A percentile compares a stretch with the other conserved stretches of the same genome.
These are phyloP conservation scores for Tridacna gigas DNA, from an alignment of 2,888 invertebrate genomes.

Conservation along the genomic window DNA sequence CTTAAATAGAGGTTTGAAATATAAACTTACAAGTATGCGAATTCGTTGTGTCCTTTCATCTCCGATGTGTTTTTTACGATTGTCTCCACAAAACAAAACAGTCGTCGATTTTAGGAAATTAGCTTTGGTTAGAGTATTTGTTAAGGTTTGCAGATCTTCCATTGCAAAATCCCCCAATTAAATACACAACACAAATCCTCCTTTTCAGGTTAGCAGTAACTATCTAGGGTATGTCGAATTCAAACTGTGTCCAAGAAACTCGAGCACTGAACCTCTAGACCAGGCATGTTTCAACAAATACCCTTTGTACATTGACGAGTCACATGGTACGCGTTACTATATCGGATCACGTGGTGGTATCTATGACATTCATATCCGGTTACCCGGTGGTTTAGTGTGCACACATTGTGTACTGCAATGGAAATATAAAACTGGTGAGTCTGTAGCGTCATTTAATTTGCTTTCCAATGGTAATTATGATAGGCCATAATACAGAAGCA, in stretches of 20 bases:
- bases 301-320: constrained; percentile 76
- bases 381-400: constrained; percentile 81
- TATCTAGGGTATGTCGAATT: constrained; percentile 84
- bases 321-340: constrained; percentile 70
- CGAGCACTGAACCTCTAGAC: constrained; percentile 71
- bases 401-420: constrained; percentile 85
- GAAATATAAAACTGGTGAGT: constrained; percentile 84
- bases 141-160: no score
- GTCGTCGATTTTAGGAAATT: no score
- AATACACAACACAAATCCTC: background rate
- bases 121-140: no score
- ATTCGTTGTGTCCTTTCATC: no score
- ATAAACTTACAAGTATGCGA: no score
- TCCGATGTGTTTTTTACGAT: no score
- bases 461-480: no score
- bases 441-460: background rate
- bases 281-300: constrained; percentile 82
- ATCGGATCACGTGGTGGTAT: constrained; percentile 72
- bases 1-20: no score
- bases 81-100: no score
- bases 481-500: no score
- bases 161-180: no score
- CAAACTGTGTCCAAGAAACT: constrained; percentile 81
- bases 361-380: constrained; percentile 71
- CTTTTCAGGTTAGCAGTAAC: constrained; percentile 73